Base-by-base conservation (phyloP, 2,888 invertebrate species). In the Eupithecia exiguata region DNA sequence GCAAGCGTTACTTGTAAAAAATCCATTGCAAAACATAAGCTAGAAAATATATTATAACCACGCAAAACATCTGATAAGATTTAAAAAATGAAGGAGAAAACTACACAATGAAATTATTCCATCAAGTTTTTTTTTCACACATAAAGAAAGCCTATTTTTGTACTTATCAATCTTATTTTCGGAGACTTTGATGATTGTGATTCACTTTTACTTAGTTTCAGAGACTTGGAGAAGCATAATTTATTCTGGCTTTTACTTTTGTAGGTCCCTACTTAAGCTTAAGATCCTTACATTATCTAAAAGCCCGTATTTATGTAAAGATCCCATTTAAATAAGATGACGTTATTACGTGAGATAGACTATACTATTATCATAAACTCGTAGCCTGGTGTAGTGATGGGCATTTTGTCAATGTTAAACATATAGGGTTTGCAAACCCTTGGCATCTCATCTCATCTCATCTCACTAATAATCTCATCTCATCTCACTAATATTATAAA, bases 261-360 rank as follows among this genome's bases (percentile, higher is more conserved):
- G 58, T 58, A 53, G 25, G 14, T 21, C 25, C 25, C 25, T 58
- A 25, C 58, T 25, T 53, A 53, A 10, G 49, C 21, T 10, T 58
- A 25, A 25, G 58, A 58, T 58, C 58, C 25, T 58, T 25, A 12
- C 5, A 12, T 25, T 12, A 58, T 21, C 21, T 25, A 25, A 58
- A 58, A 58, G 58, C 58, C 5, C 25, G 58, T 58, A 58, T 58
- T 58, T 58, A 58, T 25, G 25, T 25, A 58, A 25, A 49, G 65
- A 65, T 65, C n/a, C 21, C 18, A 38, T 65, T 65, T 38, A 65
- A 65, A 65, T 65, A 65, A 65, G 65, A 38, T 38, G 65, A 38
- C 38, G 36, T 65, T 65, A 65, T 65, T 65, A 65, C 35, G 36
- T n/a, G 43, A 67, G 43, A 67, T 67, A 21, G 67, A 40, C 62